Evolutionary conservation across 2,888 invertebrate genomes (phyloP).

Genomic region (Drosophila quinaria): DNA sequence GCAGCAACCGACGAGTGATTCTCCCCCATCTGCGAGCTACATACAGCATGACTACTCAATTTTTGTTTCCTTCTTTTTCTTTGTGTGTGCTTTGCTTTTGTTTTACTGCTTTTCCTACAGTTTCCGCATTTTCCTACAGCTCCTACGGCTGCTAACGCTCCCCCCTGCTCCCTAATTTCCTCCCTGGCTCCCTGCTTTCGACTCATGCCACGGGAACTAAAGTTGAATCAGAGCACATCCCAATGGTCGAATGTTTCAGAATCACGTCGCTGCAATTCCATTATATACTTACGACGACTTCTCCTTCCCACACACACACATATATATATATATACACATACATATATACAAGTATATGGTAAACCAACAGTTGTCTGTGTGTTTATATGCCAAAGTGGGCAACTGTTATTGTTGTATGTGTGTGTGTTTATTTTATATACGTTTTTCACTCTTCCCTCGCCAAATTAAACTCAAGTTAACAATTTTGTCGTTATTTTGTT

Average conservation of each 20-base stretch:
- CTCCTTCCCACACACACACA: neutral
- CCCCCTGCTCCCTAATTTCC: neutral
- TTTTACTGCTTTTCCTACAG: constrained; percentile 36
- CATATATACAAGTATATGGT: constrained; percentile 34
- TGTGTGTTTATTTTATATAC: constrained; percentile 60
- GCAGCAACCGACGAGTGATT: constrained; percentile 34
- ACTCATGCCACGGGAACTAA: constrained; percentile 70
- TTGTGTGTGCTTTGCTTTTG: constrained; percentile 2
- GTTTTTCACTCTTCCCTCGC: constrained; percentile 37
- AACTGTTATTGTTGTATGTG: constrained; percentile 26
- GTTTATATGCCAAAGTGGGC: constrained; percentile 22
- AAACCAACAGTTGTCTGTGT: constrained; percentile 21
- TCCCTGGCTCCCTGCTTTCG: constrained; percentile 20
- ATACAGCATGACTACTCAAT: constrained; percentile 72
- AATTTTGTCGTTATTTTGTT: constrained; percentile 74
- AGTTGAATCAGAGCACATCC: constrained; percentile 85
- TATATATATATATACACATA: neutral
- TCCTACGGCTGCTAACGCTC: constrained; percentile 13
- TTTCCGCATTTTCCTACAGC: constrained; percentile 22
- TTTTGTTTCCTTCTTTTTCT: constrained; percentile 20
- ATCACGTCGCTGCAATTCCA: constrained; percentile 85
- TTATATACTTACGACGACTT: constrained; percentile 78
- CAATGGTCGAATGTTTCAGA: constrained; percentile 85
- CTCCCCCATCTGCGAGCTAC: constrained; percentile 50
- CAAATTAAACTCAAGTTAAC: constrained; percentile 61